These are phyloP conservation scores for Drosophila lowei DNA, from an alignment of 1,140 invertebrate genomes.

Conservation along the genomic window DNA sequence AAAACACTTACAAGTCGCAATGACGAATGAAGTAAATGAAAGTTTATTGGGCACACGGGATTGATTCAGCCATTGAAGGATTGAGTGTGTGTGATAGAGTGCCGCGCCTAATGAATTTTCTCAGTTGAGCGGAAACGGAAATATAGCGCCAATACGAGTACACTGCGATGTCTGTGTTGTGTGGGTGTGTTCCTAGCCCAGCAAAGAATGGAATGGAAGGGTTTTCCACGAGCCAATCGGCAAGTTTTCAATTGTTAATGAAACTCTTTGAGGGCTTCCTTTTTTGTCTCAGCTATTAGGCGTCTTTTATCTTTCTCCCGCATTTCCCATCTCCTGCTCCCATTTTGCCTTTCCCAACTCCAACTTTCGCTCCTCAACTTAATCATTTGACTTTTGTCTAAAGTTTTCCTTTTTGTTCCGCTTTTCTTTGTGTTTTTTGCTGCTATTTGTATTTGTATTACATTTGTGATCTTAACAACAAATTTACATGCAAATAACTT, in stretches of 20 bases:
- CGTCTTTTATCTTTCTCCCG: background rate
- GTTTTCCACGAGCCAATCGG: constrained; percentile 42
- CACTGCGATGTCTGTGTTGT: constrained; percentile 34
- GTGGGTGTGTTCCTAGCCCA: constrained; percentile 4
- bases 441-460: constrained; percentile 73
- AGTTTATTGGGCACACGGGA: constrained; percentile 71
- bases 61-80: constrained; percentile 46
- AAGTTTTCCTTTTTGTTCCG: constrained; percentile 52
- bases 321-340: background rate
- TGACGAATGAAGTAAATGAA: constrained; percentile 76
- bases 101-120: constrained; percentile 72
- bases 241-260: constrained; percentile 62
- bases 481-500: constrained; percentile 82
- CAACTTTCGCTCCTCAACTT: constrained; percentile 20
- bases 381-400: constrained; percentile 69
- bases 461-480: constrained; percentile 77
- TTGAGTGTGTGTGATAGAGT: constrained; percentile 32
- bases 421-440: constrained; percentile 30
- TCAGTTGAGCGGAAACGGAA: constrained; percentile 75
- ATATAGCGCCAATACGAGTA: constrained; percentile 53
- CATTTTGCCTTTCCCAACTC: no score
- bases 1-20: constrained; percentile 70
- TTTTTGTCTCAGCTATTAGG: constrained; percentile 47
- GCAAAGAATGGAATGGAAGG: constrained; percentile 18
- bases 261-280: constrained; percentile 56